These are phyloP conservation scores for Sycophila sp. DNA, from an alignment of 1,140 invertebrate species.

Conservation along the genomic window DNA sequence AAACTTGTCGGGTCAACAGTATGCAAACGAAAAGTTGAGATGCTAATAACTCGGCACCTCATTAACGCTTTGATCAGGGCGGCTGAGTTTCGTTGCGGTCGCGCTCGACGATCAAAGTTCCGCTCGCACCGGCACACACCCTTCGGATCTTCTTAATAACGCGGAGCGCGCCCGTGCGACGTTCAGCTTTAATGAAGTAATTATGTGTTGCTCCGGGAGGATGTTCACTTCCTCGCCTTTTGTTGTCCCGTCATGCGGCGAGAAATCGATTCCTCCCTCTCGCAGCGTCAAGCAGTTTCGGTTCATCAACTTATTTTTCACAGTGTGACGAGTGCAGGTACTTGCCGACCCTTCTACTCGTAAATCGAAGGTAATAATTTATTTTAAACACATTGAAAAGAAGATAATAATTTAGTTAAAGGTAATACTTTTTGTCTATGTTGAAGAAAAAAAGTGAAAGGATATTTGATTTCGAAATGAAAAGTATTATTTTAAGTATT, in stretches of 20 bases:
- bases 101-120: constrained; percentile 48
- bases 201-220: constrained; percentile 30
- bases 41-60: constrained; percentile 51
- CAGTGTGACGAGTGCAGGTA: no score
- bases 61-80: constrained; percentile 53
- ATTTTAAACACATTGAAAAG: no score
- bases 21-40: constrained; percentile 41
- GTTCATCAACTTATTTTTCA: no score
- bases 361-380: no score
- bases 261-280: background rate
- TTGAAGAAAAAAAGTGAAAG: no score
- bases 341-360: no score
- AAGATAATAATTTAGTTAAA: no score
- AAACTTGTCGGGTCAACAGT: background rate
- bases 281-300: no score
- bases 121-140: constrained; percentile 14
- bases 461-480: no score
- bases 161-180: constrained; percentile 32
- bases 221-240: background rate
- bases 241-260: background rate
- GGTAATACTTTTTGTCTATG: no score
- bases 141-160: constrained; percentile 42
- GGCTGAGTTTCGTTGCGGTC: constrained; percentile 21
- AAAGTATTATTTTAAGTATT: no score
- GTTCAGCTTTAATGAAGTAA: constrained; percentile 47